These are phyloP conservation scores for Branchipolynoe longqiensis DNA, from an alignment of 2,888 invertebrate species.

Conservation along the genomic window DNA sequence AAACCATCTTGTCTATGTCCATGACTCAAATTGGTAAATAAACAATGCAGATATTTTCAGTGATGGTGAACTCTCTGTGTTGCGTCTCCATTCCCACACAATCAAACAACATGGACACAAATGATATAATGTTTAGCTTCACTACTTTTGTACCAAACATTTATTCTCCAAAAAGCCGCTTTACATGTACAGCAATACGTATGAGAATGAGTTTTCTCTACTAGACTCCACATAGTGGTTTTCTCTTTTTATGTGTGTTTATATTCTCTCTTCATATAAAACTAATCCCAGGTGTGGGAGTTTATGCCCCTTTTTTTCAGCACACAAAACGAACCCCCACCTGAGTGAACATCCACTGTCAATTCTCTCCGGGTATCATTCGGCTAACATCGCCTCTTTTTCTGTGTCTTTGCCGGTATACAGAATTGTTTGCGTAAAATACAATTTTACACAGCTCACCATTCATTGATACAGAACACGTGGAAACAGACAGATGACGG, in stretches of 20 bases:
- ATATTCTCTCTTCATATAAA: slow-evolving; percentile 47
- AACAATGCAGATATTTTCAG: slow-evolving; percentile 49
- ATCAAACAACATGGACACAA: slow-evolving; percentile 48
- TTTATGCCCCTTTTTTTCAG: neutral
- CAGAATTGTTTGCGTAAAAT: slow-evolving; percentile 32
- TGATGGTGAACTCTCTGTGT: slow-evolving; percentile 32
- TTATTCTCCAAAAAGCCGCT: slow-evolving; percentile 56
- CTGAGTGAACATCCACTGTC: neutral
- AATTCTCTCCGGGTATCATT: neutral
- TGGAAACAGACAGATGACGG: slow-evolving; percentile 31
- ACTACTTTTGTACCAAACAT: slow-evolving; percentile 57
- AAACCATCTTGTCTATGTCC: no score
- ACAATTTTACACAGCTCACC: slow-evolving; percentile 7
- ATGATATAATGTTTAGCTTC: slow-evolving; percentile 41
- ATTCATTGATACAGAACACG: neutral
- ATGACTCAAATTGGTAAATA: no score
- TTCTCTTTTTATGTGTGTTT: no score
- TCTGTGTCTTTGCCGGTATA: slow-evolving; percentile 21
- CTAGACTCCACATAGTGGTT: slow-evolving; percentile 5
- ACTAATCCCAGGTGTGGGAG: slow-evolving; percentile 36
- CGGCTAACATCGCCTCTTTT: neutral
- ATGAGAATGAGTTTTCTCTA: slow-evolving; percentile 37
- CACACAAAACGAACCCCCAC: neutral
- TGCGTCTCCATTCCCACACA: neutral
- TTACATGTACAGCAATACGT: slow-evolving; percentile 55